Base-by-base conservation (phyloP, 2,888 invertebrate genomes). In the Pinctada fucata region DNA sequence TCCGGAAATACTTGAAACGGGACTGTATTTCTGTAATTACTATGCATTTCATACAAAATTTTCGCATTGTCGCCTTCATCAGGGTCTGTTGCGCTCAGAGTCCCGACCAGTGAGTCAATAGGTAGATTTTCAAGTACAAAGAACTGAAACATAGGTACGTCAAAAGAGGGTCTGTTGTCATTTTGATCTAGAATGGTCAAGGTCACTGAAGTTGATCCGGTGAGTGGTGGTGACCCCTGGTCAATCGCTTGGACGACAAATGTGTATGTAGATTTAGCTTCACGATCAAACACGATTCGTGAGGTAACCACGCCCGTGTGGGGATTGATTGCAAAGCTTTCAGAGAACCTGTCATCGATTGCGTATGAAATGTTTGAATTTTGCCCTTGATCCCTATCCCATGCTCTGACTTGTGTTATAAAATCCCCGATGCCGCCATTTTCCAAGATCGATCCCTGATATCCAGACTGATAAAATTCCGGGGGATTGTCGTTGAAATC, bases 301-400 rank as follows among this genome's bases (percentile, higher is more conserved):
- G 85, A 83, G 48, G 80, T 81, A 47, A 86, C 76, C 47, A 83
- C 76, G 64, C 91, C 92, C 72, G 95, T 95, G 5, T 93, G 92
- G 63, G 95, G 94, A 85, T 96, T 95, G 77, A 98, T 95, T 75
- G 79, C 77, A 71, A 86, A 85, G 6, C 82, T 78, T 52, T 76
- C 72, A 49, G 71, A 50, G 71, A 79, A 69, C 31, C 85, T 79
- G 13, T 74, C 75, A 72, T 80, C 75, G 3, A 87, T 76, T n/a
- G 68, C 49, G 65, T 83, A 79, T 2, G 77, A 76, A 8, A 87
- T 77, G 70, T 79, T 73, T 48, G 84, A 83, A 83, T 86, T 86
- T n/a, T 80, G 74, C 0, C 82, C 84, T 8, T 78, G 68, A 69
- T 88, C 88, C 45, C 71, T 50, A 78, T 90, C 90, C 47, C 76